These are phyloP conservation scores for Troglohyphantes excavatus DNA, from an alignment of 2,888 invertebrate species.

Conservation along the genomic window DNA sequence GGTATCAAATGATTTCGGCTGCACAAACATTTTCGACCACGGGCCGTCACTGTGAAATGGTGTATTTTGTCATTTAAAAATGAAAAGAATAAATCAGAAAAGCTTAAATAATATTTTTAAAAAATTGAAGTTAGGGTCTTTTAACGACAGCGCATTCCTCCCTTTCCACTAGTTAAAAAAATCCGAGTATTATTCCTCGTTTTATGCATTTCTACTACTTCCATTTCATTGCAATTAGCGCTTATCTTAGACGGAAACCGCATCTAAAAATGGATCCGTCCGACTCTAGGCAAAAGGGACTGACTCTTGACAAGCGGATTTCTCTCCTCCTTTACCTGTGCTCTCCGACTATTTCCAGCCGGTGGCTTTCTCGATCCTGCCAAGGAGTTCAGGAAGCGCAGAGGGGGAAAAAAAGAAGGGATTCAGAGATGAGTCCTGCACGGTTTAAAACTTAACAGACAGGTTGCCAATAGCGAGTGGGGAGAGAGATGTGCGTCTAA, in stretches of 20 bases:
- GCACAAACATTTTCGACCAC: too few relatives aligned
- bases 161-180: too few relatives aligned
- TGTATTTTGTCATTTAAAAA: too few relatives aligned
- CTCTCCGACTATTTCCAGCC: slow-evolving; percentile 49
- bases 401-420: neutral
- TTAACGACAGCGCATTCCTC: too few relatives aligned
- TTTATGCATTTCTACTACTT: neutral
- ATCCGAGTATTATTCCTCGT: too few relatives aligned
- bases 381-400: slow-evolving; percentile 52
- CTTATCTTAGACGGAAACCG: neutral
- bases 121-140: too few relatives aligned
- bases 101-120: too few relatives aligned
- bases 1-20: too few relatives aligned
- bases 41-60: too few relatives aligned
- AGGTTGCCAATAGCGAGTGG: slow-evolving; percentile 55
- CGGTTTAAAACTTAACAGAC: slow-evolving; percentile 37
- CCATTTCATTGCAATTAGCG: neutral
- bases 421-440: slow-evolving; percentile 43
- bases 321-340: slow-evolving; percentile 25
- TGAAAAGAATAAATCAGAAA: too few relatives aligned
- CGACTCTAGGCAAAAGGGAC: neutral
- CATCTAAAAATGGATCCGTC: neutral
- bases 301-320: slow-evolving; percentile 13
- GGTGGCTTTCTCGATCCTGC: slow-evolving; percentile 30
- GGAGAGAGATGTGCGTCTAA: too few relatives aligned